Conservation (phyloP, 2,113 vertebrate species). For the Bos indicus region DNA sequence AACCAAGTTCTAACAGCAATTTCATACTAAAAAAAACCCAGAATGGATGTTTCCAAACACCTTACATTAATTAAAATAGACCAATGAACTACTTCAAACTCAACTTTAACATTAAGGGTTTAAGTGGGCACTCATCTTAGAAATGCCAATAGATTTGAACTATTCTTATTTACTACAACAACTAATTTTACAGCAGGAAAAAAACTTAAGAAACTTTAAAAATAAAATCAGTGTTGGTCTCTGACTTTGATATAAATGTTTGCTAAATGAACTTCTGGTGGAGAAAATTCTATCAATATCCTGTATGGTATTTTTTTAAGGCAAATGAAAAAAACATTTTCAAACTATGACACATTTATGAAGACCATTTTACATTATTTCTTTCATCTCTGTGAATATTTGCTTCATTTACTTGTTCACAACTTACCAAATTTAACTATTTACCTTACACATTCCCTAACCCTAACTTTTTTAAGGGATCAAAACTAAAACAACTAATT, state of each 20-base stretch:
- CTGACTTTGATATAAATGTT: not conserved
- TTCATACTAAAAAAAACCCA: not conserved
- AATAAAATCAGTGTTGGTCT: constrained; percentile 9
- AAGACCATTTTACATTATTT: constrained; percentile 22
- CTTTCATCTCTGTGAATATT: not conserved
- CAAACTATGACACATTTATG: not conserved
- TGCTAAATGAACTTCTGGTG: not conserved
- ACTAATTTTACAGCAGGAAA: not conserved
- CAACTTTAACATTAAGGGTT: not conserved
- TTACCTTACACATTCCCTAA: not conserved
- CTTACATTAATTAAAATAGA: not conserved
- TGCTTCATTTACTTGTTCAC: not conserved
- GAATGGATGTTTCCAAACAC: not conserved
- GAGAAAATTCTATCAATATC: not conserved
- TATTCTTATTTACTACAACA: not conserved
- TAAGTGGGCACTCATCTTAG: not conserved
- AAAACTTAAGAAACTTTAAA: not conserved
- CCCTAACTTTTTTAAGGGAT: not conserved
- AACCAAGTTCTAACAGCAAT: not conserved
- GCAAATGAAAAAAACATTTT: constrained; percentile 1
- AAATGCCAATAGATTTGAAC: not conserved
- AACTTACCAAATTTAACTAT: not conserved
- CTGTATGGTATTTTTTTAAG: not conserved
- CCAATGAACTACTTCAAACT: not conserved
- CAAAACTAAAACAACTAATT: not conserved